phyloP scores from a whole-genome alignment of 2,888 invertebrate genomes.

The Herminia tarsipennalis region DNA sequence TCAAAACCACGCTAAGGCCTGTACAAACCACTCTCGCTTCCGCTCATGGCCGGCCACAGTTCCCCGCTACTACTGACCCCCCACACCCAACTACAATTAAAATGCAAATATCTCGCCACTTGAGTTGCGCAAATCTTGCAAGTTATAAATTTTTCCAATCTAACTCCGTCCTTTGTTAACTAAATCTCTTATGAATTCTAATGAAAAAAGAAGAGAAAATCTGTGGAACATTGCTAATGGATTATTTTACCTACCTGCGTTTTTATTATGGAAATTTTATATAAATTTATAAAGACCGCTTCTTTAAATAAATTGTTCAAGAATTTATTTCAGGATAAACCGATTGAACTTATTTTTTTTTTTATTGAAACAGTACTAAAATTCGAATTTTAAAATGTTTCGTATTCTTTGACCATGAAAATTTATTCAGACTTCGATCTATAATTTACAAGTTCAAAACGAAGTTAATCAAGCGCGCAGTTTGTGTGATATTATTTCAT shows the following conservation, averaged over 20 bases:
- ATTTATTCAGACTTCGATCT: too few relatives aligned
- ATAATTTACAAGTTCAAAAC: too few relatives aligned
- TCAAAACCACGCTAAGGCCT: too few relatives aligned
- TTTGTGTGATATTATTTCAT: too few relatives aligned
- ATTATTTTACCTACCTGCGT: slow-evolving; percentile 42
- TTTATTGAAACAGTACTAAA: background rate
- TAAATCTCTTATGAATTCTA: slow-evolving; percentile 51
- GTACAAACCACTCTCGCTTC: slow-evolving; percentile 1
- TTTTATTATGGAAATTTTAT: slow-evolving; percentile 36
- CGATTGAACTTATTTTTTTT: background rate
- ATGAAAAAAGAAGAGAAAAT: slow-evolving; percentile 42
- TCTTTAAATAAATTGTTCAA: slow-evolving; percentile 9
- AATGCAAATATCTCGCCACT: slow-evolving; percentile 68
- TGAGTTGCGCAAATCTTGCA: slow-evolving; percentile 61
- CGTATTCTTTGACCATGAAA: too few relatives aligned
- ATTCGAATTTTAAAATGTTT: background rate
- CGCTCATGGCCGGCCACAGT: background rate
- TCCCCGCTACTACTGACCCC: slow-evolving; percentile 11
- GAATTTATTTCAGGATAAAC: background rate
- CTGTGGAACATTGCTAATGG: slow-evolving; percentile 44
- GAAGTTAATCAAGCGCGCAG: too few relatives aligned
- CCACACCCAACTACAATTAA: slow-evolving; percentile 54
- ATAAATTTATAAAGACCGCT: slow-evolving; percentile 16
- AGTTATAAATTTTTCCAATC: slow-evolving; percentile 71
- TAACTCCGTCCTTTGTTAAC: slow-evolving; percentile 60